These are phyloP conservation scores for Channallabes apus DNA, from an alignment of 2,797 vertebrate genomes.

Conservation along the genomic window DNA sequence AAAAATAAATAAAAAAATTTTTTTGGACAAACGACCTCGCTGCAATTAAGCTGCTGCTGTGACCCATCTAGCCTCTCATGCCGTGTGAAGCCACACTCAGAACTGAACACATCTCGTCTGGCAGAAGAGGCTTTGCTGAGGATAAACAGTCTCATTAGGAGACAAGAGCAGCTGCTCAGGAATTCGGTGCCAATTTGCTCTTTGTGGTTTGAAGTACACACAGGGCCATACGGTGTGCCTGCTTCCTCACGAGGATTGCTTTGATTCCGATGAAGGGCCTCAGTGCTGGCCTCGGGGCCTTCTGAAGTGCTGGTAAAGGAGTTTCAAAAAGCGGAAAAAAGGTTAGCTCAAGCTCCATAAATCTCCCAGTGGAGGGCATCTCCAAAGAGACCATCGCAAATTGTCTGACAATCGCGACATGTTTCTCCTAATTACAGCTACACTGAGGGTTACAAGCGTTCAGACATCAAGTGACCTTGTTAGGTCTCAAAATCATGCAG, in stretches of 20 bases:
- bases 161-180: constrained; percentile 42
- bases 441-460: constrained; percentile 61
- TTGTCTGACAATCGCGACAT: constrained; percentile 65
- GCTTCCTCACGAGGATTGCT: constrained; percentile 25
- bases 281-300: constrained; percentile 8
- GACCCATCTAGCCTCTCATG: background rate
- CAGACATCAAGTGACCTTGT: constrained; percentile 15
- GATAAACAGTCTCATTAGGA: constrained; percentile 52
- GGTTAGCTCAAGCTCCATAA: constrained; percentile 54
- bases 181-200: constrained; percentile 46
- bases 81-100: constrained; percentile 6
- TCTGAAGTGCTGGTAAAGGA: constrained; percentile 31
- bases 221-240: constrained; percentile 16
- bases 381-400: constrained; percentile 59
- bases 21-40: background rate
- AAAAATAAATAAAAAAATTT: background rate
- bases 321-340: constrained; percentile 26
- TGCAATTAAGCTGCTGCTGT: background rate
- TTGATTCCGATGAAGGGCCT: constrained; percentile 32
- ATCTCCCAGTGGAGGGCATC: constrained; percentile 58
- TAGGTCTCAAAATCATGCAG: background rate
- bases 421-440: constrained; percentile 72
- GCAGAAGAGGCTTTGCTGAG: constrained; percentile 34
- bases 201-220: constrained; percentile 46
- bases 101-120: constrained; percentile 28